Conservation (phyloP, 1,140 invertebrate genomes). For the Carposina sasakii region DNA sequence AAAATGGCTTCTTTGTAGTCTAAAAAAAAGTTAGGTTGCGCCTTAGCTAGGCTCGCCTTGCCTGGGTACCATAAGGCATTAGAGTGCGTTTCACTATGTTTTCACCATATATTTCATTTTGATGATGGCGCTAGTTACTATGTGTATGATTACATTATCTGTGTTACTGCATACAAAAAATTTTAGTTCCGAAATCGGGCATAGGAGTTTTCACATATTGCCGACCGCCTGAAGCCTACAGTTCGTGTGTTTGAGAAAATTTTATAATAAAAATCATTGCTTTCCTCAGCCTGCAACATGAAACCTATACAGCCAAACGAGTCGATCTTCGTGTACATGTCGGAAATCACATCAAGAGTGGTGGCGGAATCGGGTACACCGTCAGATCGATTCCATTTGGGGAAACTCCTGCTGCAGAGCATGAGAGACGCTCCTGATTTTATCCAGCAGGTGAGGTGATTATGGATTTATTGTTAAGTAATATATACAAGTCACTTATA, state of each 20-base stretch:
- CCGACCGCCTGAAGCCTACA: neutral
- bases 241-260: neutral
- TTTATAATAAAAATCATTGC: neutral
- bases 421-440: neutral
- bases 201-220: no score
- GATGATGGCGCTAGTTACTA: no score
- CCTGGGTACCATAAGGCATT: no score
- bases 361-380: slow-evolving; percentile 8
- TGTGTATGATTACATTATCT: no score
- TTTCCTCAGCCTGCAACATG: neutral
- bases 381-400: slow-evolving; percentile 16
- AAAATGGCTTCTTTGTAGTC: no score
- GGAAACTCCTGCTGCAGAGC: neutral
- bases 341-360: neutral
- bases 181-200: no score
- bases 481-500: no score
- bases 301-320: neutral
- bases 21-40: no score
- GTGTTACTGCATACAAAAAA: no score
- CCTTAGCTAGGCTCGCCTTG: no score
- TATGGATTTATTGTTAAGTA: neutral
- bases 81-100: no score
- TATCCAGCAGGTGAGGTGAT: neutral
- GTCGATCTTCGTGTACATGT: neutral
- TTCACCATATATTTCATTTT: no score